Evolutionary conservation across 2,888 invertebrate genomes (phyloP).

Genomic region (Hydrotaea cyrtoneurina): DNA sequence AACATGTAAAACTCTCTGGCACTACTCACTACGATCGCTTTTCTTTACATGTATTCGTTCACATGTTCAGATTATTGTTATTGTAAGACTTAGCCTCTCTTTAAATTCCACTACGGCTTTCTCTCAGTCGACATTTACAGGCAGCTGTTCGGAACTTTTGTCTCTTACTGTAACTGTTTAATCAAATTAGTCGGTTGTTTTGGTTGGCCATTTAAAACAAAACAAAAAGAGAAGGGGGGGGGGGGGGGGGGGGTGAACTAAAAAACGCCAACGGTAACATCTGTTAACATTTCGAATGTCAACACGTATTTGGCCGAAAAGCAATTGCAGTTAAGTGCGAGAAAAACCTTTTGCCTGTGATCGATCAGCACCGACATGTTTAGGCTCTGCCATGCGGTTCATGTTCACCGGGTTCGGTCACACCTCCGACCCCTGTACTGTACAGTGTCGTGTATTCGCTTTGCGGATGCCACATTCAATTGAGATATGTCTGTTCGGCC

Average conservation of each 20-base stretch:
- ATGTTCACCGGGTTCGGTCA: too few species aligned
- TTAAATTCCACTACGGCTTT: too few species aligned
- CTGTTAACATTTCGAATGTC: conserved; percentile 23
- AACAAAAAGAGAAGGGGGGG: not conserved
- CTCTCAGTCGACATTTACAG: too few species aligned
- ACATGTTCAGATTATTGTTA: too few species aligned
- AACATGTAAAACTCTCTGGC: too few species aligned
- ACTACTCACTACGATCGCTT: too few species aligned
- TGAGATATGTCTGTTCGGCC: not conserved
- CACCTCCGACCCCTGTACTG: too few species aligned
- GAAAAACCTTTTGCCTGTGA: not conserved
- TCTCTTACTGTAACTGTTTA: not conserved
- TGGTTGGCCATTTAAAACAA: not conserved
- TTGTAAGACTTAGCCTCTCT: too few species aligned
- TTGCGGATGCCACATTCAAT: not conserved
- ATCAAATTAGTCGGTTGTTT: not conserved
- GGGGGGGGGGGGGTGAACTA: not conserved
- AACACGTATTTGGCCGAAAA: not conserved
- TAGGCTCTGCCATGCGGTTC: too few species aligned
- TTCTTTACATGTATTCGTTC: too few species aligned
- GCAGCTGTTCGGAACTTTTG: too few species aligned
- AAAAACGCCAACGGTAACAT: not conserved
- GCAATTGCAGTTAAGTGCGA: not conserved
- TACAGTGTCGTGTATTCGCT: not conserved
- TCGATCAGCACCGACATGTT: not conserved